These are phyloP conservation scores for Luffia ferchaultella DNA, from an alignment of 2,888 invertebrate species.

Conservation along the genomic window DNA sequence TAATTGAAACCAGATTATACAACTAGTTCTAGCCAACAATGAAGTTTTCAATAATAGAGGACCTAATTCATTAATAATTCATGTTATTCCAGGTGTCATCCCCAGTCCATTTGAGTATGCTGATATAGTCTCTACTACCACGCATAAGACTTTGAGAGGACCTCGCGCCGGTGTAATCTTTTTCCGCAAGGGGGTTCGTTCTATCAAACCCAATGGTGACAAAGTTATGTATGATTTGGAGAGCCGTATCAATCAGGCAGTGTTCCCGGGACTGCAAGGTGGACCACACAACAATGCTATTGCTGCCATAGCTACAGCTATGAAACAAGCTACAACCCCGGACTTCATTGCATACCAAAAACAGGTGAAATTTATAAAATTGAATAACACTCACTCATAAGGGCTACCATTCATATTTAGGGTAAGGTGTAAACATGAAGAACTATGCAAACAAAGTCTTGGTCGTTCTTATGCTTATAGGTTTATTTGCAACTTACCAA, in stretches of 20 bases:
- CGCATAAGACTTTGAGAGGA: slow-evolving; percentile 92
- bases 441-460: too few species aligned
- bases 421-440: too few species aligned
- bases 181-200: slow-evolving; percentile 88
- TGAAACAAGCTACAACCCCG: slow-evolving; percentile 83
- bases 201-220: slow-evolving; percentile 81
- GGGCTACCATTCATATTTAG: too few species aligned
- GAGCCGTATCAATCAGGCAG: slow-evolving; percentile 85
- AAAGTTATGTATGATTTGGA: slow-evolving; percentile 88
- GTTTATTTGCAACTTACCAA: too few species aligned
- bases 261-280: slow-evolving; percentile 95
- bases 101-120: slow-evolving; percentile 91
- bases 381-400: too few species aligned
- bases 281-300: slow-evolving; percentile 99
- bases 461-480: too few species aligned
- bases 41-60: too few species aligned
- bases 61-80: slow-evolving; percentile 1
- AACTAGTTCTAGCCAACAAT: too few species aligned
- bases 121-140: slow-evolving; percentile 94
- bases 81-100: slow-evolving; percentile 65
- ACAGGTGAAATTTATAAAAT: too few species aligned
- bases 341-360: slow-evolving; percentile 88
- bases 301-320: slow-evolving; percentile 93
- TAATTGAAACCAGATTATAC: too few species aligned
- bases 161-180: slow-evolving; percentile 92